Evolutionary conservation across 2,888 invertebrate species (phyloP), one percentile per base, ranked within the genome.

Genomic region (Parnassius orleans): DNA sequence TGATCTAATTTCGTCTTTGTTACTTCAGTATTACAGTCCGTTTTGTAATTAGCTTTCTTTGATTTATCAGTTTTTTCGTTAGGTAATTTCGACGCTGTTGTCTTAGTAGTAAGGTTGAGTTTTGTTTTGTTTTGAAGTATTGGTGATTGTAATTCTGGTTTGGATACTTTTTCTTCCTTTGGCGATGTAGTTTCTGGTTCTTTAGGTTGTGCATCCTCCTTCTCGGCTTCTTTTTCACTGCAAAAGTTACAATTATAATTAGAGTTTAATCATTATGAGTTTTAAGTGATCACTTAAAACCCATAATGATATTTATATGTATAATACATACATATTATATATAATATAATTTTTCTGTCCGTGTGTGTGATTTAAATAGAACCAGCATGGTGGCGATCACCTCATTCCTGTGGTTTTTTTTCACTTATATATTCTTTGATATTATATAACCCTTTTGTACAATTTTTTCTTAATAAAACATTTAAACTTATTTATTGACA

Each of bases 161-260:
- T 56, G 0, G 84, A 77, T 55, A 76, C 58, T 2, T 69, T 72
- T 60, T 86, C 81, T 53, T 81, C 76, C 69, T 86, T 80, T 0
- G 76, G 75, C n/a, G 74, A 63, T 63, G 75, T 64, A 2, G 61
- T 57, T 48, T 73, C 65, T 57, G 66, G 56, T 48, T 60, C 55
- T 9, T 65, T 65, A 51, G 61, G 59, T 0, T 68, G 63, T 55
- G 77, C 69, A 33, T 70, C 68, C 0, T 71, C 67, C 65, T 79
- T 74, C 2, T 68, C 66, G 12, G 65, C 64, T 60, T 74, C 73
- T 64, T 81, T 83, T 56, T 86, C 82, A 2, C 83, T 83, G 74
- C 10, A 59, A 63, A 60, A n/a, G 11, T 53, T 14, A n/a, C 47
- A 33, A 7, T 33, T 33, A 33, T 33, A 33, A 33, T 3, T 33